Conservation (phyloP, 2,113 vertebrate species). For the Calidris pugnax region DNA sequence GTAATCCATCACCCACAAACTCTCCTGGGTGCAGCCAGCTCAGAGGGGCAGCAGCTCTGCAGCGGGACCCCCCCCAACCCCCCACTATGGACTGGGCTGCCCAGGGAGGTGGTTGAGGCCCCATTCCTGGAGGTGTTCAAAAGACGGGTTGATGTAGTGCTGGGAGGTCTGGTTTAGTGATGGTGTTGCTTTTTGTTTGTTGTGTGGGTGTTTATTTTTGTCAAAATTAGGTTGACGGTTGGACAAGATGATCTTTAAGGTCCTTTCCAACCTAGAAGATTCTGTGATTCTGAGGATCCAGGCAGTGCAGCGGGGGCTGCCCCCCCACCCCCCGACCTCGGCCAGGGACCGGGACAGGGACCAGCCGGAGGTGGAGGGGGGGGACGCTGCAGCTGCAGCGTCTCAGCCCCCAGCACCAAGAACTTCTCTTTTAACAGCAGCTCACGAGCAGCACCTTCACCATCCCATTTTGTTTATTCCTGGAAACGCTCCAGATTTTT, state of each 20-base stretch:
- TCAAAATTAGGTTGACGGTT: too few species aligned
- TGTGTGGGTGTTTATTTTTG: too few species aligned
- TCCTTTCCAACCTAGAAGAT: too few species aligned
- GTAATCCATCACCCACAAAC: neutral
- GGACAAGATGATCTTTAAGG: too few species aligned
- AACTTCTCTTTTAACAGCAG: neutral
- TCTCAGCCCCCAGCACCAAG: neutral
- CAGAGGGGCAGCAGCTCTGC: neutral
- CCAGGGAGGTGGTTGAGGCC: too few species aligned
- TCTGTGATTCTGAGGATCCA: neutral
- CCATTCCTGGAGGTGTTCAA: too few species aligned
- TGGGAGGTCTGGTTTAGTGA: too few species aligned
- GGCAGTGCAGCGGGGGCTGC: neutral
- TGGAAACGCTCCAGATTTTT: conserved; percentile 16
- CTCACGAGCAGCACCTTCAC: neutral
- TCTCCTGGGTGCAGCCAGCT: neutral
- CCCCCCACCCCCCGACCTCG: neutral
- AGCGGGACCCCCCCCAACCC: neutral
- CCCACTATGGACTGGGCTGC: too few species aligned
- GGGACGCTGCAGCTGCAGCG: neutral
- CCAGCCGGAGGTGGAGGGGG: neutral
- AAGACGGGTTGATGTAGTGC: too few species aligned
- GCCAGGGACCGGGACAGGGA: neutral
- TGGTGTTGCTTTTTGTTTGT: too few species aligned
- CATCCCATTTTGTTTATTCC: neutral